Evolutionary conservation across 2,797 vertebrate genomes (phyloP).

Genomic region (Oreonectes daqikongensis): DNA sequence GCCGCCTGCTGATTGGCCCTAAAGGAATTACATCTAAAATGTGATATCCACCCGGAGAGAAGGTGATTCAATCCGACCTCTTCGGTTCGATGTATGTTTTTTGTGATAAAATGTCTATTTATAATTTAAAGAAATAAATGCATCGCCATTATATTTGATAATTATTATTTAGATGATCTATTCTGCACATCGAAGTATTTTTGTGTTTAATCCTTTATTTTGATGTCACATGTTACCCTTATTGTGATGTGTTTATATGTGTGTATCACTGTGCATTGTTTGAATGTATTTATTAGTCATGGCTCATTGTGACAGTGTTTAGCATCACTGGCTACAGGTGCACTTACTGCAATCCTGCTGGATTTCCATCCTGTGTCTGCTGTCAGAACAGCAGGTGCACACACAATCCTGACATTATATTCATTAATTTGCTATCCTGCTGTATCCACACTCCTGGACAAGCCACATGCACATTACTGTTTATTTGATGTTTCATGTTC

Average conservation of each 20-base stretch:
- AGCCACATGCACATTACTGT: not conserved
- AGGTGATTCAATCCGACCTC: not conserved
- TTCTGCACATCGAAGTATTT: not conserved
- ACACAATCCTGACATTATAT: not conserved
- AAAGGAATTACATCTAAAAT: not conserved
- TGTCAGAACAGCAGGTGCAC: not conserved
- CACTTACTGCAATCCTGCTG: not conserved
- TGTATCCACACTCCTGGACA: not conserved
- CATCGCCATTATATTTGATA: no score
- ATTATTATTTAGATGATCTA: not conserved
- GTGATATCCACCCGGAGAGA: slow-evolving; percentile 8
- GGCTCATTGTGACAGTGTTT: not conserved
- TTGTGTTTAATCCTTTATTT: not conserved
- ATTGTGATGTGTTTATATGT: not conserved
- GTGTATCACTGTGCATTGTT: no score
- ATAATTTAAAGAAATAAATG: not conserved
- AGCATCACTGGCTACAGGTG: no score
- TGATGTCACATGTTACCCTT: not conserved
- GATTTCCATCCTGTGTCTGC: not conserved
- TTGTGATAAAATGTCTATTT: not conserved
- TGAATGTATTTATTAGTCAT: not conserved
- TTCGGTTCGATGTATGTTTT: not conserved
- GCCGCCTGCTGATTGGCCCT: slow-evolving; percentile 35
- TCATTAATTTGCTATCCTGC: not conserved
- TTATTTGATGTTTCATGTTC: not conserved